Base-by-base conservation (phyloP, 2,797 vertebrate genomes). In the Myiothlypis coronata region DNA sequence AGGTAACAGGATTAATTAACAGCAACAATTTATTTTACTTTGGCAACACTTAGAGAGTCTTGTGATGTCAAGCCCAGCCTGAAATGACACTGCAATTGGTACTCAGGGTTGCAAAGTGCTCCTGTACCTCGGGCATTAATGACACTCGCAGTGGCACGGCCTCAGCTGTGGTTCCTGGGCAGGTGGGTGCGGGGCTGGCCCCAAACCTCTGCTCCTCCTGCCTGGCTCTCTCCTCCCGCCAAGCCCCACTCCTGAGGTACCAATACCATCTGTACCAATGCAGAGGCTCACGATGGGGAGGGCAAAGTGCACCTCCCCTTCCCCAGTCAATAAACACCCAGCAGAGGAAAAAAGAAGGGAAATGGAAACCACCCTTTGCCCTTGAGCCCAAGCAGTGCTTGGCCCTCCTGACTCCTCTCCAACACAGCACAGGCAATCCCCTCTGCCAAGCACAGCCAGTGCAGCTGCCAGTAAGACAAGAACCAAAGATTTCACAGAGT, bases 401-500 rank as follows among this genome's bases (percentile, higher is more conserved):
- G 8, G 46, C 50, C 43, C 50, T 76, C 61, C 63, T 30, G 67
- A 37, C 6, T 9, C 27, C 27, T 20, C 74, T 67, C 50, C 60
- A 71, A 2, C 22, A 17, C 2, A 2, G 26, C 35, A 46, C 20
- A 7, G 43, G 30, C 24, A 34, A 13, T 16, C 55, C 13, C 41
- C 34, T 37, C 34, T 71, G 71, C 56, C 57, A 11, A 61, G 59
- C 23, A 21, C 4, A 4, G 9, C 85, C 9, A 27, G 32, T 0
- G 0, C 1, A 24, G 26, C 0, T 30, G 27, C 22, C 71, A 47
- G 1, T 3, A 5, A 37, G 35, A 47, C n/a, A 57, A 63, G 53
- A 74, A 22, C 20, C 18, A n/a, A 56, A 61, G 27, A 5, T 65
- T 74, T 69, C n/a, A 19, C 24, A 13, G 11, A 67, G 4, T 43